These are phyloP conservation scores for Acestrorhynchus altus DNA, from an alignment of 2,797 vertebrate species.

Conservation along the genomic window DNA sequence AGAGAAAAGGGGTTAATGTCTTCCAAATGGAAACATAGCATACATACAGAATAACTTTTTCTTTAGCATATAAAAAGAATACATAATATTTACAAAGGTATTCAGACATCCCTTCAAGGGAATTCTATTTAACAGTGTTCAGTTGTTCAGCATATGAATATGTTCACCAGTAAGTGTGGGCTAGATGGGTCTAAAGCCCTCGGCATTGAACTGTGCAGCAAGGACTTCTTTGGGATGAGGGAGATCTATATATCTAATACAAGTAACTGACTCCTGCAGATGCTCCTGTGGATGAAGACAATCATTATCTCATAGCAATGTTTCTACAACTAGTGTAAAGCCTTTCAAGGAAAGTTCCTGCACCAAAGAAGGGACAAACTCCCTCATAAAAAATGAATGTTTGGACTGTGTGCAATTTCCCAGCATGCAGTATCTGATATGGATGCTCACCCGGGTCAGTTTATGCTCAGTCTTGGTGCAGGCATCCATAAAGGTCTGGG, in stretches of 20 bases:
- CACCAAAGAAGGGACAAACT: too few relatives aligned
- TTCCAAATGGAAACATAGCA: neutral
- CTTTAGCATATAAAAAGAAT: neutral
- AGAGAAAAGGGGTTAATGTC: neutral
- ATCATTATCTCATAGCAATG: neutral
- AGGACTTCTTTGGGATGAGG: neutral
- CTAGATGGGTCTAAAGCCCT: too few relatives aligned
- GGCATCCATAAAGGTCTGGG: conserved; percentile 99
- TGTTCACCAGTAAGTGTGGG: neutral
- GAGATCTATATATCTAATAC: neutral
- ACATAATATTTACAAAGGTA: neutral
- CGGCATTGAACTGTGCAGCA: neutral
- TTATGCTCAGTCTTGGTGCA: conserved; percentile 98
- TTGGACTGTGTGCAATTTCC: neutral
- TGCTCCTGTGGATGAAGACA: neutral
- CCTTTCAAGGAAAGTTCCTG: neutral
- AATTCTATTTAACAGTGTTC: too few relatives aligned
- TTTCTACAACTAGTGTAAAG: neutral
- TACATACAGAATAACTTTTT: neutral
- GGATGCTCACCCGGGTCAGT: conserved; percentile 86
- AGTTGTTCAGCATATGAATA: too few relatives aligned
- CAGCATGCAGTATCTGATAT: neutral
- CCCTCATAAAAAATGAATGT: neutral
- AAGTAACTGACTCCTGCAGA: neutral
- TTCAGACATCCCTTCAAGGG: neutral